Evolutionary conservation across 2,888 invertebrate species (phyloP), one percentile per base, ranked within the genome.

Genomic region (Oxyteleia sp.): DNA sequence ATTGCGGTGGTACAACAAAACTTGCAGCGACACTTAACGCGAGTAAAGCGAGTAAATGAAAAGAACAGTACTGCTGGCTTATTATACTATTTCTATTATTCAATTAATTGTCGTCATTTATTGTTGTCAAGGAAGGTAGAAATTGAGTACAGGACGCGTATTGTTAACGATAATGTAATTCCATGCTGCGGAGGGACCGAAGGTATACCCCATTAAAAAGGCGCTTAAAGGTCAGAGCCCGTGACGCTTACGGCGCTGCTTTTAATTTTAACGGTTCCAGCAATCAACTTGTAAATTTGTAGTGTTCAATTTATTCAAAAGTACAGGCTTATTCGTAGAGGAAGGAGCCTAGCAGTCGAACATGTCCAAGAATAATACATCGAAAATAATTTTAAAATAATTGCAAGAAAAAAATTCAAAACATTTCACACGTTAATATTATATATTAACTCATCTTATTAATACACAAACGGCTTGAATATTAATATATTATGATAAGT

Each of bases 41-140:
- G 83, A 72, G 78, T 84, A 55, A 59, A 83, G 76, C 85, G 80
- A 79, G 74, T 80, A 86, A 87, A 85, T 87, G 87, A 88, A 87
- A 87, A 84, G 86, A 76, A 76, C 84, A 76, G 64, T 45, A 32
- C 59, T 66, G 87, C 82, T 78, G 86, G 86, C 86, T 89, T 87
- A 90, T 91, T 91, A 90, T 88, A 84, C 87, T 85, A 88, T 88
- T 90, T 90, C 88, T 88, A 90, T 91, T 91, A 91, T 90, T 90
- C 89, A 89, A 92, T 91, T 92, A 90, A 92, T 91, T 88, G 88
- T 81, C 79, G 84, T 85, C 89, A 88, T 91, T 91, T 91, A 89
- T 91, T 89, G 89, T 87, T 87, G 84, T 80, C 82, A 68, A 72
- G 72, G 64, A 72, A 86, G 85, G 85, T 86, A 87, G 85, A 87